These are phyloP conservation scores for Leptonema lineaticorne DNA, from an alignment of 1,140 invertebrate species.

Conservation along the genomic window DNA sequence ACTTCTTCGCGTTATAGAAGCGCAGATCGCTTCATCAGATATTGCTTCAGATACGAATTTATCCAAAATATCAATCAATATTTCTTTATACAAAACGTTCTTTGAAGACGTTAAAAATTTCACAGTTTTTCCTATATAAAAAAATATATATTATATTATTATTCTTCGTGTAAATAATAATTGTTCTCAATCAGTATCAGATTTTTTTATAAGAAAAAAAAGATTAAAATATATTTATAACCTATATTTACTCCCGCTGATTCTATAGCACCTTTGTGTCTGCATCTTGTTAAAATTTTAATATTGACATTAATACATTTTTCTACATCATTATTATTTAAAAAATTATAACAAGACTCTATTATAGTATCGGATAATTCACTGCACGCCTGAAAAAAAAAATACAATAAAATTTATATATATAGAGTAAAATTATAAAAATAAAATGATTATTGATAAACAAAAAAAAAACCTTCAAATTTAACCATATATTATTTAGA, in stretches of 20 bases:
- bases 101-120: constrained; percentile 46
- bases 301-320: constrained; percentile 61
- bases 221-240: constrained; percentile 32
- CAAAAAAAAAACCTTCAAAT: constrained; percentile 64
- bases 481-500: constrained; percentile 75
- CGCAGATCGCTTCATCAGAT: constrained; percentile 46
- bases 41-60: constrained; percentile 50
- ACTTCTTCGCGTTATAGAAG: constrained; percentile 67
- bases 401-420: constrained; percentile 29
- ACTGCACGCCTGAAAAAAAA: constrained; percentile 55
- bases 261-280: constrained; percentile 82
- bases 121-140: constrained; percentile 38
- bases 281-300: constrained; percentile 66
- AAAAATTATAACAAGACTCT: constrained; percentile 46
- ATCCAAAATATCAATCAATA: constrained; percentile 46
- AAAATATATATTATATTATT: neutral
- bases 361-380: constrained; percentile 54
- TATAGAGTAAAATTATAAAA: constrained; percentile 10
- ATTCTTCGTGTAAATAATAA: too few relatives aligned
- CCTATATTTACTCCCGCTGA: constrained; percentile 63
- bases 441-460: neutral
- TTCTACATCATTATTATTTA: constrained; percentile 47
- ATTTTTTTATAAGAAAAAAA: too few relatives aligned
- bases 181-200: too few relatives aligned
- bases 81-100: constrained; percentile 41